Conservation (phyloP, 2,113 vertebrate genomes). For the Ahaetulla prasina region DNA sequence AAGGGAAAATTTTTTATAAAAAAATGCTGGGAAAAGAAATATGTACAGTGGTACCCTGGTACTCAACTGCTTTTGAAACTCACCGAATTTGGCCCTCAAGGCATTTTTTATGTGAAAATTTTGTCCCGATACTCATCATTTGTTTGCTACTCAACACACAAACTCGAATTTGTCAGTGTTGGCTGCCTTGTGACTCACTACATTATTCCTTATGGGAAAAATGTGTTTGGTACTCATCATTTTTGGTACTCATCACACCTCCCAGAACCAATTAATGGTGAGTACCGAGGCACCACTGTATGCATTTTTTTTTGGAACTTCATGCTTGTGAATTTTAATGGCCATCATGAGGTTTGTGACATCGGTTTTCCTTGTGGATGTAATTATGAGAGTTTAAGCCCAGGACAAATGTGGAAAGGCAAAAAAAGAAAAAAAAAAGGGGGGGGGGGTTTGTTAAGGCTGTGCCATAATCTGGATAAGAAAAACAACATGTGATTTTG, state of each 20-base stretch:
- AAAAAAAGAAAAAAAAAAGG: neutral
- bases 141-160: no score
- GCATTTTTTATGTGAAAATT: no score
- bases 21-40: neutral
- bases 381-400: neutral
- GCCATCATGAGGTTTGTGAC: neutral
- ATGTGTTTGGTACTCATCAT: no score
- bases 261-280: no score
- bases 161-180: no score
- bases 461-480: neutral
- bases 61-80: no score
- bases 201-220: no score
- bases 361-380: neutral
- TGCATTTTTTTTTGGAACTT: neutral
- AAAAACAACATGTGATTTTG: neutral
- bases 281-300: no score
- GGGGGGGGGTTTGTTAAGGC: accelerated
- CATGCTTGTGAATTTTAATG: neutral
- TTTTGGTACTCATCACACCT: no score
- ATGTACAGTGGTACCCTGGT: neutral
- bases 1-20: neutral
- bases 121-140: no score
- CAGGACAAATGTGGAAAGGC: neutral
- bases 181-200: no score
- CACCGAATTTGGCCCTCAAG: no score